Conservation (phyloP, 2,113 vertebrate species). For the Gobiocypris rarus region DNA sequence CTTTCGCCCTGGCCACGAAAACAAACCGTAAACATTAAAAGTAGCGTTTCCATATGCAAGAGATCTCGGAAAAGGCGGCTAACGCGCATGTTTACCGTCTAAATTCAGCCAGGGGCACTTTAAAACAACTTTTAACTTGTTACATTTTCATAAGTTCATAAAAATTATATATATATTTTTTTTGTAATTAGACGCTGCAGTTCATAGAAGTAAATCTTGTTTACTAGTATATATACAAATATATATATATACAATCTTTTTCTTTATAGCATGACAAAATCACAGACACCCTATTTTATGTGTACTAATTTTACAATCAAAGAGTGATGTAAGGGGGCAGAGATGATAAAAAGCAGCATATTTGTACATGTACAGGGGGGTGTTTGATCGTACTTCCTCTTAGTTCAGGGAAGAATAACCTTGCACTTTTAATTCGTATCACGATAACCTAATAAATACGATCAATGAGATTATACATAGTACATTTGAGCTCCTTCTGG, state of each 20-base stretch:
- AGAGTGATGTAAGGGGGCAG: slow-evolving; percentile 55
- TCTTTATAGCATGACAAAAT: slow-evolving; percentile 69
- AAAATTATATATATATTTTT: slow-evolving; percentile 63
- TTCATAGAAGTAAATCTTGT: slow-evolving; percentile 68
- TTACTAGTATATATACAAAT: slow-evolving; percentile 76
- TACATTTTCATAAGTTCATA: slow-evolving; percentile 70
- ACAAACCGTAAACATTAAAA: neutral
- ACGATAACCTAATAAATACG: slow-evolving; percentile 27
- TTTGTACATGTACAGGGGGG: slow-evolving; percentile 24
- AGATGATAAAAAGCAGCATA: slow-evolving; percentile 51
- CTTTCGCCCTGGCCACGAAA: slow-evolving; percentile 2
- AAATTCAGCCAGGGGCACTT: slow-evolving; percentile 61
- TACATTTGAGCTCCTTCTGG: slow-evolving; percentile 25
- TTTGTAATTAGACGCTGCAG: slow-evolving; percentile 71
- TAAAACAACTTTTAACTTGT: slow-evolving; percentile 67
- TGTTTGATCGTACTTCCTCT: slow-evolving; percentile 18
- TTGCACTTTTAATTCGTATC: neutral
- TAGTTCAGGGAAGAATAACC: neutral
- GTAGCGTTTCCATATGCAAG: slow-evolving; percentile 11
- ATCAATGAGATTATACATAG: slow-evolving; percentile 16
- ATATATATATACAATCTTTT: slow-evolving; percentile 71
- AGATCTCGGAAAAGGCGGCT: neutral
- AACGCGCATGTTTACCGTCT: slow-evolving; percentile 11
- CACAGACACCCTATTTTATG: slow-evolving; percentile 64
- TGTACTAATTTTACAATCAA: slow-evolving; percentile 60